phyloP scores from a whole-genome alignment of 2,113 vertebrate species.

The Seriola quinqueradiata region DNA sequence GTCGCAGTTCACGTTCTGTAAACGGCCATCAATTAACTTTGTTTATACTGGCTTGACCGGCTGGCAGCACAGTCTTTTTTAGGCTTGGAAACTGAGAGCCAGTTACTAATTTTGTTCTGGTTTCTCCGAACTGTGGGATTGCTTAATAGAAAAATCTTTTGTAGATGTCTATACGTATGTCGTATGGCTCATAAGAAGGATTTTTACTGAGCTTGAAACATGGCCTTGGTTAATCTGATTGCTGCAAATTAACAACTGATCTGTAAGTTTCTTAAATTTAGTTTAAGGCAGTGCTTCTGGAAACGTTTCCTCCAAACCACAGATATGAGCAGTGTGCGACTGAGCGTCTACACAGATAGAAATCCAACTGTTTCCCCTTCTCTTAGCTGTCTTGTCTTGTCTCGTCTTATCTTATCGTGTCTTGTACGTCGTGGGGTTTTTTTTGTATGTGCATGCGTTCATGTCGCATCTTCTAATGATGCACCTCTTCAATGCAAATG shows the following conservation, averaged over 20 bases:
- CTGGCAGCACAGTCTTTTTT: not conserved
- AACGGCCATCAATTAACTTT: constrained; percentile 8
- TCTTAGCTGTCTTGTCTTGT: not conserved
- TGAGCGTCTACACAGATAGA: not conserved
- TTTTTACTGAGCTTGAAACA: not conserved
- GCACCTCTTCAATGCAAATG: constrained; percentile 66
- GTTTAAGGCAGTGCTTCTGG: not conserved
- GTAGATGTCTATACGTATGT: not conserved
- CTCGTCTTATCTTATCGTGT: not conserved
- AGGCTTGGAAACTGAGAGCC: constrained; percentile 10
- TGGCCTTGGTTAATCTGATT: not conserved
- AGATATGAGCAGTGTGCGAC: constrained; percentile 1
- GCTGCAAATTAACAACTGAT: not conserved
- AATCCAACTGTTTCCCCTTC: constrained; percentile 11
- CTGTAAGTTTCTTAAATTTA: not conserved
- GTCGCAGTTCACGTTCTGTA: constrained; percentile 15
- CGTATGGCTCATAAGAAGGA: not conserved
- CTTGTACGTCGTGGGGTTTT: constrained; percentile 17
- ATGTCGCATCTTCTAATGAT: constrained; percentile 32
- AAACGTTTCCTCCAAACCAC: not conserved
- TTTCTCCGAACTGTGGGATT: not conserved
- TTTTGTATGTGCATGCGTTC: constrained; percentile 21
- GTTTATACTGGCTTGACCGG: not conserved
- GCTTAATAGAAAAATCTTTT: not conserved
- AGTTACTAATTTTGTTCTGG: not conserved